Conservation (phyloP, 1,140 invertebrate species). For the Centruroides vittatus region DNA sequence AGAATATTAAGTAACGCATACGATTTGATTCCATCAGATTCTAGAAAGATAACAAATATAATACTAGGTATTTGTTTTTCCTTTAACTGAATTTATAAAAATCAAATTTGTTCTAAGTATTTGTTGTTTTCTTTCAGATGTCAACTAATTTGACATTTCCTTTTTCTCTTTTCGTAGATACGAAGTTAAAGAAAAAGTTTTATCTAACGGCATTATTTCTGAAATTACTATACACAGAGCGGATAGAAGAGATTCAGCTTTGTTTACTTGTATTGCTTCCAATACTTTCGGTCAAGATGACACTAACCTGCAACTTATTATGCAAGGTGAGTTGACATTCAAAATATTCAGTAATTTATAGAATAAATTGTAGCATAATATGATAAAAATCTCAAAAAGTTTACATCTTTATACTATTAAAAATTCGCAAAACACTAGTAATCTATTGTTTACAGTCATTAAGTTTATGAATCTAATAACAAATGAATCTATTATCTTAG, state of each 20-base stretch:
- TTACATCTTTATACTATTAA: too few species aligned
- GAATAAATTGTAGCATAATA: too few species aligned
- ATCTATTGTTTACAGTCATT: too few species aligned
- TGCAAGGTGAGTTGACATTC: slow-evolving; percentile 27
- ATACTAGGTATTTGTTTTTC: background rate
- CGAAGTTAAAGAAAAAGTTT: slow-evolving; percentile 15
- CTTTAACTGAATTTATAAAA: background rate
- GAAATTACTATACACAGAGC: slow-evolving; percentile 26
- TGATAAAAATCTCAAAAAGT: too few species aligned
- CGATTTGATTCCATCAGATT: background rate
- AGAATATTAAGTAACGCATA: background rate
- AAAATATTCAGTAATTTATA: too few species aligned
- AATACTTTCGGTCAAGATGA: slow-evolving; percentile 31
- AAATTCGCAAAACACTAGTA: too few species aligned
- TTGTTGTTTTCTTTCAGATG: background rate
- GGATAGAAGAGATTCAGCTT: slow-evolving; percentile 29
- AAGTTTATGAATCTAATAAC: too few species aligned
- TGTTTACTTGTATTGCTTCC: slow-evolving; percentile 31
- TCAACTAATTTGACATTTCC: background rate
- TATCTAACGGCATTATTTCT: slow-evolving; percentile 14
- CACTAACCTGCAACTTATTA: slow-evolving; percentile 29
- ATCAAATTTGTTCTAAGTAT: background rate
- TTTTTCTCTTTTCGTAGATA: slow-evolving; percentile 7
- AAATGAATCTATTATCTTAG: too few species aligned
- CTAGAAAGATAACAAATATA: background rate